phyloP scores from a whole-genome alignment of 92 coral and sea anemone species.

The Nematostella vectensis region DNA sequence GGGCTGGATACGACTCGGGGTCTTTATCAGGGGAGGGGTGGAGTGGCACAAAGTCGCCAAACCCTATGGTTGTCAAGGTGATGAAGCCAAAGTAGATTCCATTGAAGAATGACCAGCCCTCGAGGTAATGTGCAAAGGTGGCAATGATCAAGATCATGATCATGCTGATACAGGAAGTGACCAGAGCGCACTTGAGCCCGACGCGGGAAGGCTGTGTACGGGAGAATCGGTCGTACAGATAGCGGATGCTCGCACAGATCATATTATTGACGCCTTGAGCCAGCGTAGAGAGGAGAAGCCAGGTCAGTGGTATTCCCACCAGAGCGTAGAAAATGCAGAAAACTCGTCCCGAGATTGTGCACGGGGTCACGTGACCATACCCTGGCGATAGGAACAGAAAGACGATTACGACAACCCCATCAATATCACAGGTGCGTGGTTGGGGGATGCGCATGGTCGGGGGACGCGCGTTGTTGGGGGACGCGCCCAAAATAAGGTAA shows the following conservation, averaged over 20 bases:
- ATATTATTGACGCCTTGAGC: conserved; percentile 73
- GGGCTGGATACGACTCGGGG: conserved; percentile 71
- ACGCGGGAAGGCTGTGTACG: conserved; percentile 45
- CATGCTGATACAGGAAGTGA: conserved; percentile 53
- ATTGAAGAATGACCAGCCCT: conserved; percentile 86
- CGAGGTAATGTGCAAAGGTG: conserved; percentile 65
- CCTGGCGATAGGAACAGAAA: conserved; percentile 27
- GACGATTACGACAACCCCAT: too few relatives aligned
- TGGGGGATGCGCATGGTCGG: too few relatives aligned
- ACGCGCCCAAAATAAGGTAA: too few relatives aligned
- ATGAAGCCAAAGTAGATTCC: conserved; percentile 95
- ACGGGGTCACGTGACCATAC: conserved; percentile 98
- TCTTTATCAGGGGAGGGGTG: conserved; percentile 91
- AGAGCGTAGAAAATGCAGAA: conserved; percentile 92
- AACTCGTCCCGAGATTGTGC: conserved; percentile 78
- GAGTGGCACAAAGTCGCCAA: conserved; percentile 98
- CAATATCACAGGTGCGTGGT: too few relatives aligned
- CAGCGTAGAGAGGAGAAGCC: conserved; percentile 93
- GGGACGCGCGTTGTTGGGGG: too few relatives aligned
- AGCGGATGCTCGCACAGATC: conserved; percentile 41
- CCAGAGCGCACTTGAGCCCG: conserved; percentile 50
- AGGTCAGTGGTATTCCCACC: conserved; percentile 96
- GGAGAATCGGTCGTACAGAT: conserved; percentile 41
- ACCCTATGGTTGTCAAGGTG: conserved; percentile 95
- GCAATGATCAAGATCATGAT: conserved; percentile 83